phyloP scores from a whole-genome alignment of 1,140 invertebrate species.

The Helicoverpa zea region DNA sequence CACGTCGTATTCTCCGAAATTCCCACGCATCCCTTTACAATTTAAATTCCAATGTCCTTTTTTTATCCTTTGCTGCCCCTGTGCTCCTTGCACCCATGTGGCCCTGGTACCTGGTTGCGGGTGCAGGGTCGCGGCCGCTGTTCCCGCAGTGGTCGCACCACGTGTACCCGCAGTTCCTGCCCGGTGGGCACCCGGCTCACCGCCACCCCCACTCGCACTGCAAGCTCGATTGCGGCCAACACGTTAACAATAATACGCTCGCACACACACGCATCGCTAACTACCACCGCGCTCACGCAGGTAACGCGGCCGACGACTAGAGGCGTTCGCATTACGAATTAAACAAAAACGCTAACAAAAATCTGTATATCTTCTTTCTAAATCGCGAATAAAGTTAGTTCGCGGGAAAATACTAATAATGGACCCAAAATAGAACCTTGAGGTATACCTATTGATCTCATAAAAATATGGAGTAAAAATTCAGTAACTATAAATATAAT shows the following conservation, averaged over 20 bases:
- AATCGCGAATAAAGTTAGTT: too few relatives aligned
- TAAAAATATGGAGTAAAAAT: neutral
- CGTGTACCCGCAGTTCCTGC: constrained; percentile 96
- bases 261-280: constrained; percentile 84
- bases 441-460: neutral
- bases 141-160: constrained; percentile 97
- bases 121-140: constrained; percentile 89
- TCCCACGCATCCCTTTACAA: neutral
- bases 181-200: constrained; percentile 92
- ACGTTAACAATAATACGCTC: constrained; percentile 87
- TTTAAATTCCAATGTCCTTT: neutral
- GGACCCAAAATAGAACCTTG: constrained; percentile 19
- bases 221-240: constrained; percentile 86
- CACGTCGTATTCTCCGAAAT: neutral
- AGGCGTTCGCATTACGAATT: constrained; percentile 64
- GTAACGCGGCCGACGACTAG: constrained; percentile 80
- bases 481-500: too few relatives aligned
- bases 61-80: neutral
- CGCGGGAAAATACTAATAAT: neutral
- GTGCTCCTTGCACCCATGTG: neutral
- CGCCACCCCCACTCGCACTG: constrained; percentile 86
- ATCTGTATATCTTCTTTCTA: too few relatives aligned
- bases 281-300: constrained; percentile 86
- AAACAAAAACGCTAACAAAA: neutral
- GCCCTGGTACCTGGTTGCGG: constrained; percentile 27